Evolutionary conservation across 2,113 vertebrate species (phyloP).

Genomic region (Agelaius tricolor): DNA sequence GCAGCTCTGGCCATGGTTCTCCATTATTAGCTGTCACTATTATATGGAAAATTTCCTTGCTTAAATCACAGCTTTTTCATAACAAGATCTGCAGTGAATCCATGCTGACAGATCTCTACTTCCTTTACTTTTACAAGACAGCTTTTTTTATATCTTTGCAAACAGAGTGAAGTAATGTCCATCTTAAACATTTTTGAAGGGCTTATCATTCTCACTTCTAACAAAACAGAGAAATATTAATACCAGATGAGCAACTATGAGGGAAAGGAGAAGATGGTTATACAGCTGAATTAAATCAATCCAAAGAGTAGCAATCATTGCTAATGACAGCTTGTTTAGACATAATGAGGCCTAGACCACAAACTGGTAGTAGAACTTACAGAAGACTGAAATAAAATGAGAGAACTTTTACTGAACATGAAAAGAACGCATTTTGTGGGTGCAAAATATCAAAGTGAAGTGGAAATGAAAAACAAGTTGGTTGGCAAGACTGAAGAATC

Average conservation of each 20-base stretch:
- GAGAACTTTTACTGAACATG: background rate
- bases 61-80: background rate
- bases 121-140: background rate
- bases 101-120: background rate
- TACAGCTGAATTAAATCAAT: background rate
- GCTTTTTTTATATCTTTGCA: background rate
- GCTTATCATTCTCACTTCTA: background rate
- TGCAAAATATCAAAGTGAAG: background rate
- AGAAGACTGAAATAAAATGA: background rate
- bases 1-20: background rate
- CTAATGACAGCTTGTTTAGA: conserved; percentile 33
- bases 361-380: background rate
- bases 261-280: background rate
- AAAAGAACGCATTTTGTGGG: background rate
- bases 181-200: background rate
- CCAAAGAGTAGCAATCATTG: background rate
- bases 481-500: background rate
- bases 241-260: conserved; percentile 22
- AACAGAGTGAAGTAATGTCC: background rate
- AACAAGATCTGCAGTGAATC: background rate
- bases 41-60: background rate
- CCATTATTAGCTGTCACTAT: background rate
- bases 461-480: background rate
- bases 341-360: conserved; percentile 21
- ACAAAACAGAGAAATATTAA: conserved; percentile 30